Evolutionary conservation across 2,888 invertebrate species (phyloP), one percentile per base, ranked within the genome.

Genomic region (Megastigmus dorsalis): DNA sequence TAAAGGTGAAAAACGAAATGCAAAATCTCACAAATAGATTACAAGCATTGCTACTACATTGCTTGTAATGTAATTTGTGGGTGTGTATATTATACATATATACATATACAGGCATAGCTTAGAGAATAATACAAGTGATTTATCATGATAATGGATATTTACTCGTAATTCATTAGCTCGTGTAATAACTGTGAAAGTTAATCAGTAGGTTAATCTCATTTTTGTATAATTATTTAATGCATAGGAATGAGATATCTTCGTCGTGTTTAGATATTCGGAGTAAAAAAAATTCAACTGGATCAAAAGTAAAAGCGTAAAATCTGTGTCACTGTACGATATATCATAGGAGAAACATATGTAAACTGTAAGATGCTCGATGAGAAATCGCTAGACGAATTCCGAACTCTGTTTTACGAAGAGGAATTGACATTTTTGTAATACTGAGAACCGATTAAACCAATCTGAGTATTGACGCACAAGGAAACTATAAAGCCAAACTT

Each of bases 101-200:
- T 74, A 65, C 18, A 59, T 65, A 55, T 55, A 36, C 20, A 60
- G 20, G 41, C 30, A 36, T 48, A 66, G 50, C 33, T 59, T 69
- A 55, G 54, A 3, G 3, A 36, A 50, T 63, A 26, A 50, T 59
- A 33, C 41, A 71, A 50, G 54, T 52, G 45, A 52, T 66, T 66
- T 30, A 60, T 60, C 60, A 62, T 30, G 15, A 41, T 60, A 62
- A 54, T 59, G 23, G 36, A 65, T 74, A 65, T 74, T 36, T 74
- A 74, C 41, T 69, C 63, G 52, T 69, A 52, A 43, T 9, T n/a
- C 33, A 52, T 54, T 65, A 65, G 63, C 30, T 63, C 9, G 20
- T 63, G 54, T 63, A 63, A 70, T 48, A 70, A 62, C 26, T 70
- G 55, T 70, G 43, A 45, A 45, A 70, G 59, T 69, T 69, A 41